Evolutionary conservation across 2,113 vertebrate genomes (phyloP).

Genomic region (Macrotus californicus): DNA sequence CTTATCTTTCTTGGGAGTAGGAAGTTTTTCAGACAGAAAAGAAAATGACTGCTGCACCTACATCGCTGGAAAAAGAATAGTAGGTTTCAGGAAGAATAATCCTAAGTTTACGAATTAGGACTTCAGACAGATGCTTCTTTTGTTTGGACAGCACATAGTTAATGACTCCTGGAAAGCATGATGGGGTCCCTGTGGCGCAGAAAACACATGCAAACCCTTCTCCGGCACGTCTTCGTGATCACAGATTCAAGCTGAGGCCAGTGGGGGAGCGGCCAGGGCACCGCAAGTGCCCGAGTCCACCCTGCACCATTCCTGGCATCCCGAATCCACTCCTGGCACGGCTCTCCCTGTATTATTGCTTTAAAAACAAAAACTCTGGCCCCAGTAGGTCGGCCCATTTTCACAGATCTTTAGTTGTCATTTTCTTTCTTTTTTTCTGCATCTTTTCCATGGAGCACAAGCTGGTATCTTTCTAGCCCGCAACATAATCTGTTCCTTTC

Average conservation of each 20-base stretch:
- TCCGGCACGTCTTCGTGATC: neutral
- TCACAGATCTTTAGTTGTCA: neutral
- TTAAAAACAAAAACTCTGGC: neutral
- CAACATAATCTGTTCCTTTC: neutral
- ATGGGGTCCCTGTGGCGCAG: neutral
- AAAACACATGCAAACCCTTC: neutral
- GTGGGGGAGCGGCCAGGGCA: neutral
- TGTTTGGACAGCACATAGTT: neutral
- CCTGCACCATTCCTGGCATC: neutral
- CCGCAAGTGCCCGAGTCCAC: rapidly evolving
- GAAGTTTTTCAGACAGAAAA: neutral
- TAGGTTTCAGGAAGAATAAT: neutral
- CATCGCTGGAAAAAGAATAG: neutral
- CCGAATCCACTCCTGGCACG: neutral
- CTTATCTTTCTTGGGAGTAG: constrained; percentile 9
- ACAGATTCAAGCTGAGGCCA: neutral
- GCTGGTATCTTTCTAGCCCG: neutral
- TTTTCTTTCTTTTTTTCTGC: neutral
- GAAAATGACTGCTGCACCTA: neutral
- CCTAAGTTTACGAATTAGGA: neutral
- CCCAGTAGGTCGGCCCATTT: rapidly evolving
- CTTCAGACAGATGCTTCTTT: neutral
- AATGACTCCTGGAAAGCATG: neutral
- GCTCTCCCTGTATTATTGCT: rapidly evolving
- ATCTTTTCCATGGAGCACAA: neutral